phyloP scores from a whole-genome alignment of 1,140 invertebrate species.

The Epicauta chinensis region DNA sequence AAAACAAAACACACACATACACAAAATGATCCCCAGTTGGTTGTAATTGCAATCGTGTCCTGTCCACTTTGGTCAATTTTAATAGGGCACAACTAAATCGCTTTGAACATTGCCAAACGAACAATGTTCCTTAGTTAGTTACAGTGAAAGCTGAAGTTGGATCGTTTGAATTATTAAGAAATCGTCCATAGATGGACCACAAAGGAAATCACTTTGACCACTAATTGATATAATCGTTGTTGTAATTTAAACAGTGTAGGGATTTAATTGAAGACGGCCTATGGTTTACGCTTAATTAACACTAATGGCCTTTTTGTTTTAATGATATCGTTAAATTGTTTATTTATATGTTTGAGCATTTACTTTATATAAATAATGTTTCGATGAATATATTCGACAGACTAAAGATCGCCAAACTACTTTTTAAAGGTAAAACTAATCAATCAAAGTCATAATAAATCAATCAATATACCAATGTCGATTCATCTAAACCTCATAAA shows the following conservation, averaged over 20 bases:
- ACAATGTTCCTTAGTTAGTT: not conserved
- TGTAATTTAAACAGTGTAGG: too few relatives aligned
- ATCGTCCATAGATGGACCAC: not conserved
- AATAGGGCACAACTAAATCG: not conserved
- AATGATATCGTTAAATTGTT: too few relatives aligned
- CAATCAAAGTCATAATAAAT: constrained; percentile 29
- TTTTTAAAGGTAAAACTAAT: constrained; percentile 17
- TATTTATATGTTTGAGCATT: too few relatives aligned
- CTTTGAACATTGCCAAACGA: not conserved
- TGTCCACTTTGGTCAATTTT: not conserved
- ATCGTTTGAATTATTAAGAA: not conserved
- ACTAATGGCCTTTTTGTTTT: too few relatives aligned
- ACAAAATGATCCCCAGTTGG: not conserved
- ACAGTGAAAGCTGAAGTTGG: not conserved
- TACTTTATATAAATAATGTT: not conserved
- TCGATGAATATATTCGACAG: not conserved
- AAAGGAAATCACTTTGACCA: not conserved
- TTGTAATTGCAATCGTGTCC: not conserved
- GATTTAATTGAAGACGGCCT: too few relatives aligned
- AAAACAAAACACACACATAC: too few relatives aligned
- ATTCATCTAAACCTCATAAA: constrained; percentile 29
- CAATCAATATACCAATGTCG: constrained; percentile 17
- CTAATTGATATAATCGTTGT: not conserved
- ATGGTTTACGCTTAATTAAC: too few relatives aligned
- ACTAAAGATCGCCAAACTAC: constrained; percentile 2